Conservation (phyloP, 1,140 invertebrate genomes). For the Ptiloglossa arizonensis region DNA sequence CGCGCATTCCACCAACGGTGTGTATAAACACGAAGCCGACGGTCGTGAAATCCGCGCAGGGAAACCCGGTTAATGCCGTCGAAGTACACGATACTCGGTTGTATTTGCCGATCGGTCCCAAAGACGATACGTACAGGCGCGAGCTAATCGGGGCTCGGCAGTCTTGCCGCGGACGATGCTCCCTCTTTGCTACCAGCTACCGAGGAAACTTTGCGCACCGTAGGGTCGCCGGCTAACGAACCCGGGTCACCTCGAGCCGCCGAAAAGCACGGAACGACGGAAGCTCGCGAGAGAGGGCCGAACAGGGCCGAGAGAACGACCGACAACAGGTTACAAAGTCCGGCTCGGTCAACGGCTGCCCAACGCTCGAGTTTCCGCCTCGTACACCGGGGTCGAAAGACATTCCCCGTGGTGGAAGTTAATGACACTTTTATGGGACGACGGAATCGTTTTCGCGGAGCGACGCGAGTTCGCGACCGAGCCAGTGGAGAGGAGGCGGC, state of each 20-base stretch:
- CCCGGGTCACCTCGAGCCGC: constrained; percentile 35
- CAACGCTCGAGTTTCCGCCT: constrained; percentile 51
- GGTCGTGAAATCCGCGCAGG: constrained; percentile 56
- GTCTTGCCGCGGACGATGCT: not conserved
- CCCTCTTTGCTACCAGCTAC: constrained; percentile 20
- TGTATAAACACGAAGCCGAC: constrained; percentile 58
- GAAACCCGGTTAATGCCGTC: constrained; percentile 30
- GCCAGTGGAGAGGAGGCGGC: not conserved
- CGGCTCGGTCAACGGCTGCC: constrained; percentile 36
- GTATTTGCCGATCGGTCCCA: constrained; percentile 58
- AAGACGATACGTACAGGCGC: constrained; percentile 30
- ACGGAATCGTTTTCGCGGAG: not conserved
- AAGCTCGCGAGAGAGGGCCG: constrained; percentile 8
- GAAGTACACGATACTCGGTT: constrained; percentile 30
- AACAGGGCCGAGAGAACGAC: not conserved
- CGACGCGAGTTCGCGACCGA: not conserved
- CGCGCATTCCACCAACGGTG: constrained; percentile 44
- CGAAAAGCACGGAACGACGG: constrained; percentile 15
- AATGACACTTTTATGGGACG: constrained; percentile 60
- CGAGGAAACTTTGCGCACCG: constrained; percentile 52
- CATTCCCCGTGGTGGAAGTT: constrained; percentile 31
- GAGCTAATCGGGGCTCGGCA: constrained; percentile 51
- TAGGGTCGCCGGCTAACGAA: constrained; percentile 56
- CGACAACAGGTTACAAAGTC: constrained; percentile 64
- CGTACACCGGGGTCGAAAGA: constrained; percentile 49